A percentile compares a stretch with the other conserved stretches of the same genome.
Evolutionary conservation across 2,888 invertebrate species (phyloP).

Genomic region (Cephus pulcher): DNA sequence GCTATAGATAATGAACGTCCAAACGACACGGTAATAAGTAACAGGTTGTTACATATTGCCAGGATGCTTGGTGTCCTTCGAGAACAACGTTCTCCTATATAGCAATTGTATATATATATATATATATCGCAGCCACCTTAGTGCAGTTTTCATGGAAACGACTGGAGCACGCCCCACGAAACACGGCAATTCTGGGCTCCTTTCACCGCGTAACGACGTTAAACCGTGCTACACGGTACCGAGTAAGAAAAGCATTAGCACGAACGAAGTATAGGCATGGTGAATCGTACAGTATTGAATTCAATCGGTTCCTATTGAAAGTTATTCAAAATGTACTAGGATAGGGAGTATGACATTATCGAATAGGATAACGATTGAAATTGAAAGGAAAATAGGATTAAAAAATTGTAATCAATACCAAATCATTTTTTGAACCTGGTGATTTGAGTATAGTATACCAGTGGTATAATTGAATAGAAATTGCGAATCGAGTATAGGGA

Average conservation of each 20-base stretch:
- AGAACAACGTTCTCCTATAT: constrained; percentile 4
- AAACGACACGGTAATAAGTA: not conserved
- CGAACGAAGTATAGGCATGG: not conserved
- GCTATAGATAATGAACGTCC: not conserved
- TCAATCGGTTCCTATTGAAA: not conserved
- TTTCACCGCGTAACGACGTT: not conserved
- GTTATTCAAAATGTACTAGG: not conserved
- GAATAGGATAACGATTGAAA: not conserved
- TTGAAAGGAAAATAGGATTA: not conserved
- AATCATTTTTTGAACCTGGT: not conserved
- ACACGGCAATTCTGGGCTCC: not conserved
- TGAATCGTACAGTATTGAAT: not conserved
- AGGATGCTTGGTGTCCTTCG: constrained; percentile 7
- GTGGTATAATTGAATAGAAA: not conserved
- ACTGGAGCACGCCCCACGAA: not conserved
- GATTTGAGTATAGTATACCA: not conserved
- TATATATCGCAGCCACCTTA: not conserved
- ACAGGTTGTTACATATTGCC: constrained; percentile 1
- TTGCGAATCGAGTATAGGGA: not conserved
- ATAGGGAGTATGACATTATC: not conserved
- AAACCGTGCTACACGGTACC: not conserved
- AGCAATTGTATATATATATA: not conserved
- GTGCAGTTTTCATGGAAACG: not conserved
- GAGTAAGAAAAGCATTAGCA: not conserved
- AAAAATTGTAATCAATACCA: not conserved